Base-by-base conservation (phyloP, 2,113 vertebrate genomes). In the Boulengeromyrus knoepffleri region DNA sequence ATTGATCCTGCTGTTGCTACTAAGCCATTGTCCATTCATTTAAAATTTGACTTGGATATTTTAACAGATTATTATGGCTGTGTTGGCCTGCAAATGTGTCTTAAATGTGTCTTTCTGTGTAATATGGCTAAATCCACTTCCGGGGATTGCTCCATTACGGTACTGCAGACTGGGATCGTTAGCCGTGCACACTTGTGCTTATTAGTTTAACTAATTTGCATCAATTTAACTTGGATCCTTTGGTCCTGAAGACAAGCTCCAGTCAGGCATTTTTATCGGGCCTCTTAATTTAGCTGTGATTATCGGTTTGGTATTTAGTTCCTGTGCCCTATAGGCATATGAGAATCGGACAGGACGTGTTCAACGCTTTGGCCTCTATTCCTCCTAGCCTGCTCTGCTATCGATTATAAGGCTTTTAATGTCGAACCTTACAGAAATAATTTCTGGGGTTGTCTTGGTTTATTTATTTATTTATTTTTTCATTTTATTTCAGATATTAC, bases 391-490 rank as follows among this genome's bases (percentile, higher is more conserved):
- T 45, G 42, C 39, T 66, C 52, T 53, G 19, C 36, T 66, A 88
- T 88, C 4, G 87, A 88, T 88, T 87, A 58, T 62, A 49, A 66
- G 39, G 31, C 36, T 58, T 88, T 66, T 88, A 66, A 88, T 45
- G 87, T 88, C 87, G 66, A 24, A 39, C 87, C 53, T 77, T 4
- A 89, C 21, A 89, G 77, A 87, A 49, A 52, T 89, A 10, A 89
- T 49, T 89, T 50, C 15, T 39, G n/a, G 45, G 56, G 56, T 58
- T 58, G n/a, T 58, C 7, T 58, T 58, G 56, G 56, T 58, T n/a
- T 56, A 24, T 21, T 52, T 52, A 3, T 1, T 4, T 42, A 21
- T 70, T 77, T 47, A 3, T 42, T 88, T 27, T 27, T 1, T 0
- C 8, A 47, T 74, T 47, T 39, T 42, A 52, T 52, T 27, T 86